Conservation (phyloP, 1,140 invertebrate genomes). For the Tetranychus urticae region DNA sequence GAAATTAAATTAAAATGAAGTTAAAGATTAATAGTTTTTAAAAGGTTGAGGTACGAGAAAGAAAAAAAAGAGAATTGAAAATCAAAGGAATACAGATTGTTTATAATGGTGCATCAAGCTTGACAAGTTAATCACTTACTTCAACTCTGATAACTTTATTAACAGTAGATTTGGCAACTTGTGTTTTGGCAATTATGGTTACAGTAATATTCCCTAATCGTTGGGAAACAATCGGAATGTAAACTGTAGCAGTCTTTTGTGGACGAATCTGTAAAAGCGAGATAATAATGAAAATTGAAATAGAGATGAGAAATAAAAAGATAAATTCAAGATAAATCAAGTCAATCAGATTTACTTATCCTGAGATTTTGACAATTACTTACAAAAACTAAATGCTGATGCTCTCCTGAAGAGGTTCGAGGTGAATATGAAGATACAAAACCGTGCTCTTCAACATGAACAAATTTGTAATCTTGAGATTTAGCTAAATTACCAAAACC, state of each 20-base stretch:
- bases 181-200: slow-evolving; percentile 52
- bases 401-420: slow-evolving; percentile 61
- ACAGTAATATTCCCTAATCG: slow-evolving; percentile 52
- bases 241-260: slow-evolving; percentile 31
- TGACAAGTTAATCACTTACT: slow-evolving; percentile 20
- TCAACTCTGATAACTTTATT: slow-evolving; percentile 46
- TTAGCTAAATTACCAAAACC: slow-evolving; percentile 47
- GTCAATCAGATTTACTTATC: no score
- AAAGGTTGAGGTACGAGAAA: no score
- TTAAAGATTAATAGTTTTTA: not conserved
- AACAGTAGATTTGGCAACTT: slow-evolving; percentile 53
- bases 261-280: slow-evolving; percentile 19
- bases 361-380: slow-evolving; percentile 20
- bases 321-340: slow-evolving; percentile 12
- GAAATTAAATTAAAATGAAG: not conserved
- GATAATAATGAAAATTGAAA: not conserved
- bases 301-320: slow-evolving; percentile 14
- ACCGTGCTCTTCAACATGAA: slow-evolving; percentile 74
- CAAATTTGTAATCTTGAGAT: slow-evolving; percentile 73
- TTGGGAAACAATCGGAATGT: slow-evolving; percentile 68
- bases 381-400: slow-evolving; percentile 84
- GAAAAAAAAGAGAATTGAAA: no score
- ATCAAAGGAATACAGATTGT: no score
- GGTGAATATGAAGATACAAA: slow-evolving; percentile 45
- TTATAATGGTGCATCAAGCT: no score